A percentile compares a stretch with the other conserved stretches of the same genome.
These are phyloP conservation scores for Rhabdomys pumilio DNA, from an alignment of 2,797 vertebrate genomes.

Conservation along the genomic window DNA sequence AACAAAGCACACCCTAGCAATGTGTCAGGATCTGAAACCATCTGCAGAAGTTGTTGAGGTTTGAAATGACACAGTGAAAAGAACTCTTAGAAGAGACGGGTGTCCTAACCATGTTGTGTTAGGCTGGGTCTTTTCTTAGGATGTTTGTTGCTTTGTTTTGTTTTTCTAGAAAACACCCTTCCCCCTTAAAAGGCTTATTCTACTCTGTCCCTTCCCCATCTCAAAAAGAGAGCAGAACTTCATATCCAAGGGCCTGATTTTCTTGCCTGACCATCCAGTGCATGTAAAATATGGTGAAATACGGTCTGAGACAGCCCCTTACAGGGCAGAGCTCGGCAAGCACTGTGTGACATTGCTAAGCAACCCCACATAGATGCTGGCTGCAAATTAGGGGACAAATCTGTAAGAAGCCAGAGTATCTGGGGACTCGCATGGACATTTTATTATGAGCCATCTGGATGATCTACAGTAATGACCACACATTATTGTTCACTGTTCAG, in stretches of 20 bases:
- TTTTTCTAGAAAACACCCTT: conserved; percentile 30
- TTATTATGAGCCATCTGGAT: conserved; percentile 83
- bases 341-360: conserved; percentile 80
- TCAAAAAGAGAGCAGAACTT: conserved; percentile 37
- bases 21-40: conserved; percentile 43
- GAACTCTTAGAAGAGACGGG: background rate
- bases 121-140: conserved; percentile 31
- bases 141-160: background rate
- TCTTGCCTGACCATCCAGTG: conserved; percentile 72
- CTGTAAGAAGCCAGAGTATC: conserved; percentile 78
- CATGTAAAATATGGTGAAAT: conserved; percentile 75
- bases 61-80: conserved; percentile 55
- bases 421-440: conserved; percentile 72
- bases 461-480: conserved; percentile 77
- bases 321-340: conserved; percentile 76
- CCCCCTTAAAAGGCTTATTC: conserved; percentile 46
- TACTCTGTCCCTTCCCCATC: background rate
- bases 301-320: conserved; percentile 70
- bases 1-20: background rate
- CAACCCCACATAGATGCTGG: conserved; percentile 75
- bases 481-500: conserved; percentile 74
- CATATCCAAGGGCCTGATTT: conserved; percentile 45
- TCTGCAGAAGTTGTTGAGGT: conserved; percentile 6
- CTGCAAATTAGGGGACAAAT: conserved; percentile 82
- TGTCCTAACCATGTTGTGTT: background rate